Evolutionary conservation across 2,113 vertebrate species (phyloP), one percentile per base, ranked within the genome.

Genomic region (Pseudorasbora parva): DNA sequence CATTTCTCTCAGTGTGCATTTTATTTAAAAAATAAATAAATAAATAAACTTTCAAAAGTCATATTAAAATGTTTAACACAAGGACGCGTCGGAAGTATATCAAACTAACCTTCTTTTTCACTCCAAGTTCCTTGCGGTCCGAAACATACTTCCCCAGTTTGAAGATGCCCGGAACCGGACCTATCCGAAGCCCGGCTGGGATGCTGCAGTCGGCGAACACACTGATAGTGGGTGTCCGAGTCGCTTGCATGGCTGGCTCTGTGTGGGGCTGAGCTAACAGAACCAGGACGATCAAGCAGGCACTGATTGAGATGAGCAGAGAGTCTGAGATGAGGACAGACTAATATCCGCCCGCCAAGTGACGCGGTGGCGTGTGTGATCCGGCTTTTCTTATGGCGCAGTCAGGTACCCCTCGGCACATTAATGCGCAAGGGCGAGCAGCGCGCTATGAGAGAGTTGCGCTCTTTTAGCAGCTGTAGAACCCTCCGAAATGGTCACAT

Each of bases 71-170:
- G 33, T 69, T 68, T 0, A 12, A 21, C 66, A n/a, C 19, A 54
- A 54, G 17, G 21, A 21, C 74, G 25, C 0, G 14, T 45, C 25
- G 5, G 8, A 54, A 56, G 41, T 17, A 23, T 25, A 56, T 23
- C 11, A 23, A 56, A 69, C 45, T 33, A 51, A 82, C 98, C 96
- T 98, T 99, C 94, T 98, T 98, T 92, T 96, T 98, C 80, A 95
- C 94, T 94, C 96, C 97, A 77, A 94, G 93, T 88, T 99, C 98
- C 89, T 95, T 98, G 87, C 97, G 97, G 91, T 99, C 98, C 82
- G 97, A 95, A 91, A 97, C 93, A 94, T 97, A 98, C 93, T 98
- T 98, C 90, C 98, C 98, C 89, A 99, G 94, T 93, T 96, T 98
- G 94, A 97, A 99, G 94, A 94, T 91, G 87, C 97, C 97, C 25